Evolutionary conservation across 2,797 vertebrate species (phyloP), one percentile per base, ranked within the genome.

Genomic region (Gila robusta): DNA sequence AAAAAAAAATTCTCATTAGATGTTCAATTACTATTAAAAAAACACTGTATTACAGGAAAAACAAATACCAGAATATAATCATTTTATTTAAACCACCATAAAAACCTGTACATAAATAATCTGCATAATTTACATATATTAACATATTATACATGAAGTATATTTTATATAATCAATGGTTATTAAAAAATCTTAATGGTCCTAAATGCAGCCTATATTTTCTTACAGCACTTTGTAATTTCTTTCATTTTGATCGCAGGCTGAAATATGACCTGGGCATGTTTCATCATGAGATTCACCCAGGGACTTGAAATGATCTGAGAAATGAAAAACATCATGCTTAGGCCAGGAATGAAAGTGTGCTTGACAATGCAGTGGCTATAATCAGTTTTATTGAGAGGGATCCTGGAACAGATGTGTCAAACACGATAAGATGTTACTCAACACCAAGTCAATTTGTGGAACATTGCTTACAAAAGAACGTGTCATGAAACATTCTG

Each of bases 361-460:
- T 73, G 59, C 26, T 74, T 83, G 17, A 56, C 67, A 85, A 80
- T 59, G 21, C 49, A 80, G 54, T 1, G 17, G 23, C 32, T 28
- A 73, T 72, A 80, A 70, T 80, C 77, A 39, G 77, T 66, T 72
- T 37, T 80, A 52, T 64, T 72, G 39, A 73, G 84, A 73, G 23
- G 16, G 70, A 85, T 56, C 28, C 76, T 19, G 49, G 39, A 84
- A 79, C 74, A 70, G 80, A 79, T 62, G 76, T 79, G 83, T 79
- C 66, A 49, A 85, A 64, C 41, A 80, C 5, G 32, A 85, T 64
- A 80, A 85, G 37, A 78, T 72, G 83, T 80, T 80, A 85, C 52
- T 80, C 77, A 80, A 85, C 83, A 85, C 76, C 2, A 23, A 37
- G 77, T 62, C 83, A 81, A 72, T 85, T 85, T 85, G 84, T 80